Evolutionary conservation across 2,888 invertebrate species (phyloP), one percentile per base, ranked within the genome.

Genomic region (Ceramica pisi): DNA sequence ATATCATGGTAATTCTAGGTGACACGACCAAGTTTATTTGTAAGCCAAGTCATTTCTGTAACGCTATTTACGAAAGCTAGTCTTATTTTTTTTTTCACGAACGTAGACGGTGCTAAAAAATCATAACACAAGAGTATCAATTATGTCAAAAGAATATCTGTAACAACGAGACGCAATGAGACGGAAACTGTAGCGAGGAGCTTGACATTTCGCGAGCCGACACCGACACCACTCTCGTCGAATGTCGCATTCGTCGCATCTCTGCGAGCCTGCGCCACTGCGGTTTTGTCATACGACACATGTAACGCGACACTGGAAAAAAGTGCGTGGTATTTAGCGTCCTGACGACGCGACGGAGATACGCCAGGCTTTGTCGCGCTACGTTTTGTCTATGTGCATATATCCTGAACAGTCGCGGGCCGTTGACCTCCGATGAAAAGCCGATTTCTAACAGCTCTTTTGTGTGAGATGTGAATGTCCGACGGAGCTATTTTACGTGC

Each of bases 361-460:
- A 87, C 84, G 82, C 78, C 73, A 81, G 78, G 84, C 89, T 91
- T 94, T 93, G 93, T 93, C 87, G 74, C 65, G 76, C 89, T 85
- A 84, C 87, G 89, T 91, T 94, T 94, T 94, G 94, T 94, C 91
- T 93, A 90, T 94, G 94, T 90, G 90, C 93, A 93, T 91, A 93
- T 91, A 94, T 95, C 94, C 94, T 95, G 94, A 93, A 94, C 94
- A 89, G 82, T 64, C 83, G 83, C 83, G 90, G 88, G 93, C 85
- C 90, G 89, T 87, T 88, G 93, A 94, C 91, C 94, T 90, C 87
- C 86, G 84, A 88, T 93, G 93, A 93, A 94, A 94, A 93, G 93
- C 90, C 83, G 89, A 92, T 90, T 89, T 88, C 90, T 89, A 90
- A 88, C 90, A 88, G 83, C 87, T 86, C 87, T 87, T 89, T 90